Evolutionary conservation across 1,140 invertebrate species (phyloP).

Genomic region (Carposina sasakii): DNA sequence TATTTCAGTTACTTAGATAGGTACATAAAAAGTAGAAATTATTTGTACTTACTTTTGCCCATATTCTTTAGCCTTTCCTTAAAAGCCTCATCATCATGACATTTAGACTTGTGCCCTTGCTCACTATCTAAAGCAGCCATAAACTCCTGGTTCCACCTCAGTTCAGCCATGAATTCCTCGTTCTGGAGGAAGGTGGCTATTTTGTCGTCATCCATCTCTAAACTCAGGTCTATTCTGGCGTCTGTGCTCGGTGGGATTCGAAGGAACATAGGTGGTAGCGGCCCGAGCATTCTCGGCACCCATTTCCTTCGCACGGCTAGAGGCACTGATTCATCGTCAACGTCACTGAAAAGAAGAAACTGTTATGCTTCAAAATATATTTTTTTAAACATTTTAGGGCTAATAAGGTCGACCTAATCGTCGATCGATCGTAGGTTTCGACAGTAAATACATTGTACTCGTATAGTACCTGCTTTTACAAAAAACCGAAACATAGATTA

Average conservation of each 20-base stretch:
- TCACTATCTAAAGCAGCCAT: constrained; percentile 88
- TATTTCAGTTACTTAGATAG: no score
- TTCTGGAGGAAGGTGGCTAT: constrained; percentile 93
- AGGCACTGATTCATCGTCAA: constrained; percentile 55
- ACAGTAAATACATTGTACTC: no score
- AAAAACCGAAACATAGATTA: no score
- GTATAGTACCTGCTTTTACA: no score
- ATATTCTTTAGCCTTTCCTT: constrained; percentile 89
- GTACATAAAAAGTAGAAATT: no score
- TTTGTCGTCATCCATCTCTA: constrained; percentile 79
- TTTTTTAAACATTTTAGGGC: no score
- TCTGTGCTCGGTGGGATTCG: constrained; percentile 73
- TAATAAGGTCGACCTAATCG: no score
- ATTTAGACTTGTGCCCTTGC: constrained; percentile 71
- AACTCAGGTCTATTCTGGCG: constrained; percentile 55
- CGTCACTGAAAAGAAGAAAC: constrained; percentile 46
- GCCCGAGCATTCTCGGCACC: constrained; percentile 87
- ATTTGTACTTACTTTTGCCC: constrained; percentile 80
- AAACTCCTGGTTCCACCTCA: constrained; percentile 92
- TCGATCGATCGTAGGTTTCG: no score
- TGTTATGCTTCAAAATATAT: no score
- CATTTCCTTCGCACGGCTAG: constrained; percentile 74
- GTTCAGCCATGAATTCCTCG: constrained; percentile 92
- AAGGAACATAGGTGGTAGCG: constrained; percentile 86
- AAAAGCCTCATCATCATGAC: constrained; percentile 86